A percentile compares a stretch with the other conserved stretches of the same genome.
Conservation (phyloP, 1,140 invertebrate species). For the Globodera ellingtonae region DNA sequence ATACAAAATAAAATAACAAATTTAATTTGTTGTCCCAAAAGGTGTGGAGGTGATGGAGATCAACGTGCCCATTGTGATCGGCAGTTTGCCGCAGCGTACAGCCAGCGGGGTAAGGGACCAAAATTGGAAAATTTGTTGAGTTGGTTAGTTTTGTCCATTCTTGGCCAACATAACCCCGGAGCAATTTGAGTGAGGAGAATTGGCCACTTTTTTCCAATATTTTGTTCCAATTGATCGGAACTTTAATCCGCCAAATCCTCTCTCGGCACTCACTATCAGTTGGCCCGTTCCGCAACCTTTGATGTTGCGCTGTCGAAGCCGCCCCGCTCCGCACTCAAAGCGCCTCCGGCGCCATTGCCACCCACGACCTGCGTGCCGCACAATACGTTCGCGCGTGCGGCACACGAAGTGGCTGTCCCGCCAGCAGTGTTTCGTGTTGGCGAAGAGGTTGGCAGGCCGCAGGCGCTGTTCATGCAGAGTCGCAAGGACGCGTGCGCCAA, state of each 20-base stretch:
- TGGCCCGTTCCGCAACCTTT: not conserved
- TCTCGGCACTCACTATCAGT: not conserved
- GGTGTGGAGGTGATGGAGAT: conserved; percentile 49
- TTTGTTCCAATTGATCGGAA: too few species aligned
- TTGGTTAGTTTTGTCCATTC: too few species aligned
- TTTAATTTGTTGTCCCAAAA: not conserved
- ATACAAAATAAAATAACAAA: too few species aligned
- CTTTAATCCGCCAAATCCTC: too few species aligned
- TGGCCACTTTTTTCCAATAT: too few species aligned
- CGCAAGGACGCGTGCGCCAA: conserved; percentile 33
- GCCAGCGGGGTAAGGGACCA: conserved; percentile 2
- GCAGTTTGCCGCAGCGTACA: conserved; percentile 36
- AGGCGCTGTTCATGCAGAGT: conserved; percentile 33
- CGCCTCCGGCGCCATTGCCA: not conserved
- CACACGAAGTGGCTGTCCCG: not conserved
- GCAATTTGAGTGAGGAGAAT: too few species aligned
- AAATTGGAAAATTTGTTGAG: not conserved
- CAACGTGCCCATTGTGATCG: conserved; percentile 47
- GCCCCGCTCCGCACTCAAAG: not conserved
- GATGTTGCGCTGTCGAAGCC: not conserved
- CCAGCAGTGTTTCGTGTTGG: not conserved
- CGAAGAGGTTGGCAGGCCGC: not conserved
- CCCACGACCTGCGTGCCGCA: not conserved
- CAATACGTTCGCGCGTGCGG: conserved; percentile 16
- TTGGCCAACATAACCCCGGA: too few species aligned